Conservation (phyloP, 2,888 invertebrate species). For the Cantharis rufa region DNA sequence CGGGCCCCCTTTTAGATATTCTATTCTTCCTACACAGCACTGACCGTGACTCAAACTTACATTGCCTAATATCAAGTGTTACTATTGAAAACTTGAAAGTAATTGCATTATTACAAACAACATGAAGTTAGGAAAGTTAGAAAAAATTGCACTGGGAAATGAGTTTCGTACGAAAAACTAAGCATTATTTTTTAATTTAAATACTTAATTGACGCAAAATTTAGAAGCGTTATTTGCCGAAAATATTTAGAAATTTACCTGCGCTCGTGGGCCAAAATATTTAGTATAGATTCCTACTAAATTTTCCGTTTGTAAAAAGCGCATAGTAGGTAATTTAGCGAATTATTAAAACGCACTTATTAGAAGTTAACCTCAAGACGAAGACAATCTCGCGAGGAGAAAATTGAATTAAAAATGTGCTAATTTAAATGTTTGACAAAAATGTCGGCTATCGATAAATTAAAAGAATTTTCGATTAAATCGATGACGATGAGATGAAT, state of each 20-base stretch:
- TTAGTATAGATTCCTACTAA: not conserved
- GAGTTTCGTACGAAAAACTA: not conserved
- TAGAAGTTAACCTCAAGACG: not conserved
- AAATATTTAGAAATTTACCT: not conserved
- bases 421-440: not conserved
- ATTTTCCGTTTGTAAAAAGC: not conserved
- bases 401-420: not conserved
- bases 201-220: too few relatives aligned
- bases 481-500: not conserved
- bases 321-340: not conserved
- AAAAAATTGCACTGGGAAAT: not conserved
- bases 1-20: not conserved
- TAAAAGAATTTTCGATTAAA: not conserved
- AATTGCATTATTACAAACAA: not conserved
- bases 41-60: conserved; percentile 16
- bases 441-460: not conserved
- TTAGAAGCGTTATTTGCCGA: not conserved
- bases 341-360: not conserved
- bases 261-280: not conserved
- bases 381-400: not conserved
- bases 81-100: not conserved
- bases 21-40: conserved; percentile 13
- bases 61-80: not conserved
- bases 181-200: not conserved
- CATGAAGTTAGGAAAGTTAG: not conserved